These are phyloP conservation scores for Drosophila arizonae DNA, from an alignment of 1,140 invertebrate genomes.

Conservation along the genomic window DNA sequence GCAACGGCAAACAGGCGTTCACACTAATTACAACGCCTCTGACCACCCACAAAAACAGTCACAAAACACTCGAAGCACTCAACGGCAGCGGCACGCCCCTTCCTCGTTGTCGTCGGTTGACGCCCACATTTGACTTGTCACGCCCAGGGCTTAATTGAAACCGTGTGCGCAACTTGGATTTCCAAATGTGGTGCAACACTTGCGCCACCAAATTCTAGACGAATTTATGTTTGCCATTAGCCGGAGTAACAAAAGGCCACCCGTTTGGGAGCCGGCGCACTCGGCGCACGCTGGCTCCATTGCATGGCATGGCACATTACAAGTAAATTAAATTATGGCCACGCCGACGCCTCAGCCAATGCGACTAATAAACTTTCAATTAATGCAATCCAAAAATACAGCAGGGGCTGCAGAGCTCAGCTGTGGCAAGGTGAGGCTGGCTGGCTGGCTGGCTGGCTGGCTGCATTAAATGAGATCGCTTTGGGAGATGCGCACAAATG, in stretches of 20 bases:
- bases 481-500: constrained; percentile 49
- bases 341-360: constrained; percentile 40
- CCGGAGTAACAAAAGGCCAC: constrained; percentile 25
- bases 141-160: constrained; percentile 64
- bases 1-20: constrained; percentile 3
- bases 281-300: constrained; percentile 5
- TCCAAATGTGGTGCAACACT: constrained; percentile 40
- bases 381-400: constrained; percentile 61
- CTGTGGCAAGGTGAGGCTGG: constrained; percentile 34
- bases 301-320: constrained; percentile 53
- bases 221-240: constrained; percentile 50
- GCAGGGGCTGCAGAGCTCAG: not conserved
- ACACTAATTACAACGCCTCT: constrained; percentile 33
- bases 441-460: not conserved
- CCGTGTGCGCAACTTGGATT: constrained; percentile 34
- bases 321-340: constrained; percentile 68
- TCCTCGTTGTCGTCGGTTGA: not conserved
- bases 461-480: not conserved
- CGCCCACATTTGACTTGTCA: constrained; percentile 37
- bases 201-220: constrained; percentile 7
- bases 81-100: constrained; percentile 44
- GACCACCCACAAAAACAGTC: constrained; percentile 27
- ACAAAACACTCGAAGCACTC: constrained; percentile 13
- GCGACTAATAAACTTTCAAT: constrained; percentile 76
- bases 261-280: constrained; percentile 9